These are phyloP conservation scores for Melieria omissa DNA, from an alignment of 2,888 invertebrate genomes.

Conservation along the genomic window DNA sequence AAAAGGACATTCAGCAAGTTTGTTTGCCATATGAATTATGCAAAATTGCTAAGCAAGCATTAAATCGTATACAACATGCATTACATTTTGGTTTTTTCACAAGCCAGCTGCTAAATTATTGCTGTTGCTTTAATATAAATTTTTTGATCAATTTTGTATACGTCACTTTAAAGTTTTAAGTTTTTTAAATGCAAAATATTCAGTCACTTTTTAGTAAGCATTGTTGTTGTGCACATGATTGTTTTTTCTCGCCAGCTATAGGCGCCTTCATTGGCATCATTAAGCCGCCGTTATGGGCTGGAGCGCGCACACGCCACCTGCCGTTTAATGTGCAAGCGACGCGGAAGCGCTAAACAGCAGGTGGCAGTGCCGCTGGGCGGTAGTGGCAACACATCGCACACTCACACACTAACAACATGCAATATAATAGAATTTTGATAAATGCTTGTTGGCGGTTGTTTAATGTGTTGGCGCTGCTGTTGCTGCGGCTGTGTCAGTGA, in stretches of 20 bases:
- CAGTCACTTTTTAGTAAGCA: too few relatives aligned
- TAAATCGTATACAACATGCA: too few relatives aligned
- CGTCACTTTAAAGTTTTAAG: too few relatives aligned
- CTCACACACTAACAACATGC: slow-evolving; percentile 20
- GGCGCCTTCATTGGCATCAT: slow-evolving; percentile 25
- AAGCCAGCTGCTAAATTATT: too few relatives aligned
- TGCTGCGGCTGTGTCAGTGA: slow-evolving; percentile 17
- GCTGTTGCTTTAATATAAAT: too few relatives aligned
- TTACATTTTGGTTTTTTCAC: too few relatives aligned
- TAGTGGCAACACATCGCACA: neutral
- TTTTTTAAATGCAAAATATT: too few relatives aligned
- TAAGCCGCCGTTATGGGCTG: neutral
- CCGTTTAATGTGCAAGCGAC: slow-evolving; percentile 28
- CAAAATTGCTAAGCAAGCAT: too few relatives aligned
- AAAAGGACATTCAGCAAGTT: too few relatives aligned
- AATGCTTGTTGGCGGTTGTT: slow-evolving; percentile 38
- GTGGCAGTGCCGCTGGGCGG: neutral
- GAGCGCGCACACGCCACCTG: slow-evolving; percentile 32
- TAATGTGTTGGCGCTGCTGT: slow-evolving; percentile 25
- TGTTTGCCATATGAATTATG: too few relatives aligned
- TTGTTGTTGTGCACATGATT: too few relatives aligned
- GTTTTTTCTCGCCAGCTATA: neutral
- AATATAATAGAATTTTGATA: slow-evolving; percentile 40
- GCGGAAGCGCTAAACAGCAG: neutral
- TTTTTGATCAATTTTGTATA: too few relatives aligned